Conservation (phyloP, 2,888 invertebrate genomes). For the Mesoligia furuncula region DNA sequence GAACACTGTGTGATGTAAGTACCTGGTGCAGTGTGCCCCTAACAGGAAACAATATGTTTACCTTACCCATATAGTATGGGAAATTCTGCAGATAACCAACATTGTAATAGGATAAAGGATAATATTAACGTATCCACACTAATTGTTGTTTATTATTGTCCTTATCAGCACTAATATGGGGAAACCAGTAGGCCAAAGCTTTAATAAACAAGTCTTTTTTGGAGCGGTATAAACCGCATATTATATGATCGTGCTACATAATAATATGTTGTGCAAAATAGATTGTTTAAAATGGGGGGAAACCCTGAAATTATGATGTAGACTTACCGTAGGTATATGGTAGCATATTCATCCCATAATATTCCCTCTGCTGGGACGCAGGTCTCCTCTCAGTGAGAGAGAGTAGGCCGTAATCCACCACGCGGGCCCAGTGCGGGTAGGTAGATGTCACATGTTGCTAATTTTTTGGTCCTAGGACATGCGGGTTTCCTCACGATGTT, state of each 20-base stretch:
- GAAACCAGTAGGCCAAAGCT: constrained; percentile 21
- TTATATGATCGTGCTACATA: background rate
- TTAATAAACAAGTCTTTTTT: background rate
- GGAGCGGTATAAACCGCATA: background rate
- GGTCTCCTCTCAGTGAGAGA: too few relatives aligned
- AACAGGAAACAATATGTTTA: constrained; percentile 41
- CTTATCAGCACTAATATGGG: constrained; percentile 12
- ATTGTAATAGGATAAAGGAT: constrained; percentile 24
- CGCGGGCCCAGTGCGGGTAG: too few relatives aligned
- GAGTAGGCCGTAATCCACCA: too few relatives aligned
- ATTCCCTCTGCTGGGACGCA: background rate
- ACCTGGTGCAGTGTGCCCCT: too few relatives aligned
- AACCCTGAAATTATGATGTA: background rate
- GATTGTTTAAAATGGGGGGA: background rate
- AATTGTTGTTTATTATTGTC: constrained; percentile 32
- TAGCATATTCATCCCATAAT: too few relatives aligned
- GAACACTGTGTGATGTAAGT: background rate
- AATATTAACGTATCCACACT: background rate
- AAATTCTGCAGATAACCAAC: constrained; percentile 23
- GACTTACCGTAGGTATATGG: background rate
- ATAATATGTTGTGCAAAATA: background rate
- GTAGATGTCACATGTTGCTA: background rate
- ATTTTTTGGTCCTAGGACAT: background rate
- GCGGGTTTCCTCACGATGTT: too few relatives aligned
- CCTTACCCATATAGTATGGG: constrained; percentile 9